Evolutionary conservation across 2,797 vertebrate species (phyloP).

Genomic region (Anomalospiza imberbis): DNA sequence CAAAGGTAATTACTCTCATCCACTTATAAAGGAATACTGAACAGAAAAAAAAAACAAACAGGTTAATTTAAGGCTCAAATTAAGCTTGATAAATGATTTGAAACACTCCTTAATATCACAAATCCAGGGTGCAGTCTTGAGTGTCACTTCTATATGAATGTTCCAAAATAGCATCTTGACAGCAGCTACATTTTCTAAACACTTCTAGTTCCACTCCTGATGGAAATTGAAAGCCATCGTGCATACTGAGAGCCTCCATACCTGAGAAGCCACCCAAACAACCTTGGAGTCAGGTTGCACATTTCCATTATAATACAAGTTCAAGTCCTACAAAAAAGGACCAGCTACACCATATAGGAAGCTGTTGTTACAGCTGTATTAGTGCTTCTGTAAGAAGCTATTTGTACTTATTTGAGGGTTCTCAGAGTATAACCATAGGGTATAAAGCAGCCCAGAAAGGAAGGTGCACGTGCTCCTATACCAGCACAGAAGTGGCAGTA

Average conservation of each 20-base stretch:
- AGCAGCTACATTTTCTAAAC: background rate
- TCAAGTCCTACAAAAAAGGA: background rate
- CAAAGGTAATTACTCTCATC: slow-evolving; percentile 35
- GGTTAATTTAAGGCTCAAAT: background rate
- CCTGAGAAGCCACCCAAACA: background rate
- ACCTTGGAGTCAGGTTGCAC: background rate
- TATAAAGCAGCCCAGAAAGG: background rate
- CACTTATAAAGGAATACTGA: background rate
- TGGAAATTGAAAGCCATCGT: background rate
- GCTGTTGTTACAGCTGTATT: background rate
- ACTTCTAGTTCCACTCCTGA: background rate
- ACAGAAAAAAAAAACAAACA: background rate
- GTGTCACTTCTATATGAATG: background rate
- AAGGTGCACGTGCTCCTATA: rapidly evolving
- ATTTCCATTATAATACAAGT: background rate
- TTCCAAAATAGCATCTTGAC: background rate
- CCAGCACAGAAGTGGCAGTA: background rate
- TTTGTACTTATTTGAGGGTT: background rate
- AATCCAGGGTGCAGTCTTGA: background rate
- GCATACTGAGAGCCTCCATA: background rate
- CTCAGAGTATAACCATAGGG: background rate
- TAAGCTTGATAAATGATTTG: background rate
- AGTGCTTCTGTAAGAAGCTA: background rate
- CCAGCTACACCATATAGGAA: background rate
- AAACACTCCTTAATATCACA: background rate